Base-by-base conservation (phyloP, 1,140 invertebrate genomes). In the Batillaria attramentaria region DNA sequence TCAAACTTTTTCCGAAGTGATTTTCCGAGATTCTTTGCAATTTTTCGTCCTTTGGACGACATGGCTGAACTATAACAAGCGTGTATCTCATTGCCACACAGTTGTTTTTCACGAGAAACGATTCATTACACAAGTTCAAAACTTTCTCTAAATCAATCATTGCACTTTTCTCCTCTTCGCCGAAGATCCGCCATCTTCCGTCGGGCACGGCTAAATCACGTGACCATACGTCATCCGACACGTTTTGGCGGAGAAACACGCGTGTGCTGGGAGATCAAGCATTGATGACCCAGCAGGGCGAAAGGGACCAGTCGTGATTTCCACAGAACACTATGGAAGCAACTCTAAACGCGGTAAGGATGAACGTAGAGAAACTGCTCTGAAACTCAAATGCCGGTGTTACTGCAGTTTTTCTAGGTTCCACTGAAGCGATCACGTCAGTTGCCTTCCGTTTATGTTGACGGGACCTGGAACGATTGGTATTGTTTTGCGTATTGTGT, bases 41-140 rank as follows among this genome's bases (percentile, higher is more conserved):
- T 62, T 78, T 83, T 83, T 66, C 84, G 79, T 70, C 84, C 84
- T 65, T 84, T 85, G n/a, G 82, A 82, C 70, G 79, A 82, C 84
- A 84, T 84, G 20, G 18, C 66, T 81, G 28, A 72, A 35, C 3
- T 42, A 42, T 57, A 3, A 39, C 37, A 60, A 35, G 50, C 65
- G 13, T 31, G 69, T 31, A 50, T 41, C 54, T 79, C 78, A 73
- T 68, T 50, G 43, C 72, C 18, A 20, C n/a, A 54, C 39, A 35
- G 3, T 42, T 74, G 28, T 43, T 20, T 37, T 24, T 6, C 35
- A 41, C 60, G 43, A 60, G 18, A 33, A 31, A n/a, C n/a, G 18
- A 20, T 18, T 3, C 31, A 66, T 57, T 20, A 37, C 20, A 37
- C 54, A 33, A 43, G 35, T 35, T 65, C 60, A 66, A 69, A 79